phyloP scores from a whole-genome alignment of 30 jellyfish, hydroid and myxozoan genomes.

The Morbakka virulenta region DNA sequence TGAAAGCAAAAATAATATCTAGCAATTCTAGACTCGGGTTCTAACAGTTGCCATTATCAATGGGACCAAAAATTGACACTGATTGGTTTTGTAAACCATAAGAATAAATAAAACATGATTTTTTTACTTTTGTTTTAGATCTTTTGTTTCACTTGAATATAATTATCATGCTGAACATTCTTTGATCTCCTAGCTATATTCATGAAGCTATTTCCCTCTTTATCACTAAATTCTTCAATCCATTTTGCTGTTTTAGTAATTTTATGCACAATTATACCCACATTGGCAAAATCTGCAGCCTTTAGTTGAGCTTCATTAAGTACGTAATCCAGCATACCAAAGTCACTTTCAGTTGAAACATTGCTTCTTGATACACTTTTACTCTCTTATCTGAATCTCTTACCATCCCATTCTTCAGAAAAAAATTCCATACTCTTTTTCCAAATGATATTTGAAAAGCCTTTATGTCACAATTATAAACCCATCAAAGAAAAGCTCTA shows the following conservation, averaged over 20 bases:
- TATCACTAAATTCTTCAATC: neutral
- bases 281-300: conserved; percentile 29
- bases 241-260: conserved; percentile 11
- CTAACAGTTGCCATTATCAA: too few species aligned
- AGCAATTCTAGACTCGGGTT: too few species aligned
- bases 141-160: neutral
- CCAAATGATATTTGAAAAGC: conserved; percentile 35
- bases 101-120: too few species aligned
- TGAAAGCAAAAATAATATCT: too few species aligned
- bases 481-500: conserved; percentile 30
- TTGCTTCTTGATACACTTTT: conserved; percentile 19
- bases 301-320: neutral
- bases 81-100: too few species aligned
- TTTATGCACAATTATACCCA: conserved; percentile 23
- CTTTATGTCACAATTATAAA: conserved; percentile 32
- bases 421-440: conserved; percentile 23
- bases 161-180: conserved; percentile 1
- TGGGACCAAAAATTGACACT: too few species aligned
- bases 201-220: neutral
- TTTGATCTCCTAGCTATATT: conserved; percentile 17
- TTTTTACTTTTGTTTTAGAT: neutral
- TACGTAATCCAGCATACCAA: conserved; percentile 48
- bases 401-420: neutral
- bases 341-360: conserved; percentile 24
- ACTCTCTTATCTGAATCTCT: conserved; percentile 9